Conservation (phyloP, 1,140 invertebrate species). For the Cephus cinctus region DNA sequence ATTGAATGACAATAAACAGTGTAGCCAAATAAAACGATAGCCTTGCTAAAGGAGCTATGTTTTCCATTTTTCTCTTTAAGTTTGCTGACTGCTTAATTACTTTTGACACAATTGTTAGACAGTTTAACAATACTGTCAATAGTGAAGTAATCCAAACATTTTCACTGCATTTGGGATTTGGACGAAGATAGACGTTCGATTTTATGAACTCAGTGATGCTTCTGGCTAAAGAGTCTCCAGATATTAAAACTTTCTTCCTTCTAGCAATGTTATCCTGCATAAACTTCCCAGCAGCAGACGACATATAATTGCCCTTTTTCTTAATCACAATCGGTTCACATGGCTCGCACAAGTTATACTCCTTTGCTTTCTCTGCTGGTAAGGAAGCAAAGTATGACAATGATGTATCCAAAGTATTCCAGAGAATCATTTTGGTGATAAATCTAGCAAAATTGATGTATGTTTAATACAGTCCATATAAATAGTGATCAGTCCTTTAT, state of each 20-base stretch:
- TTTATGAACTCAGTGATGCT: not conserved
- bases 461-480: too few relatives aligned
- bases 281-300: too few relatives aligned
- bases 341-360: too few relatives aligned
- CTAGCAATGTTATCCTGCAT: not conserved
- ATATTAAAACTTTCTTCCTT: not conserved
- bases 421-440: too few relatives aligned
- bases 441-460: too few relatives aligned
- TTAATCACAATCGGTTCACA: too few relatives aligned
- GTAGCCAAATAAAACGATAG: constrained; percentile 34
- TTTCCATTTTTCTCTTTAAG: constrained; percentile 23
- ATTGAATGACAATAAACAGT: constrained; percentile 34
- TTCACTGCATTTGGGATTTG: not conserved
- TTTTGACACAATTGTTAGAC: constrained; percentile 31
- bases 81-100: constrained; percentile 27
- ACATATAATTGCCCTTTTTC: too few relatives aligned
- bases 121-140: constrained; percentile 38
- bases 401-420: too few relatives aligned
- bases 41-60: constrained; percentile 28
- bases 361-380: too few relatives aligned
- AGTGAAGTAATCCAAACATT: constrained; percentile 14
- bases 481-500: constrained; percentile 11
- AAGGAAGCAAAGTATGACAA: too few relatives aligned
- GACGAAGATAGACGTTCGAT: not conserved
- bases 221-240: not conserved